phyloP scores from a whole-genome alignment of 2,888 invertebrate genomes.

The Orthonevra nobilis region DNA sequence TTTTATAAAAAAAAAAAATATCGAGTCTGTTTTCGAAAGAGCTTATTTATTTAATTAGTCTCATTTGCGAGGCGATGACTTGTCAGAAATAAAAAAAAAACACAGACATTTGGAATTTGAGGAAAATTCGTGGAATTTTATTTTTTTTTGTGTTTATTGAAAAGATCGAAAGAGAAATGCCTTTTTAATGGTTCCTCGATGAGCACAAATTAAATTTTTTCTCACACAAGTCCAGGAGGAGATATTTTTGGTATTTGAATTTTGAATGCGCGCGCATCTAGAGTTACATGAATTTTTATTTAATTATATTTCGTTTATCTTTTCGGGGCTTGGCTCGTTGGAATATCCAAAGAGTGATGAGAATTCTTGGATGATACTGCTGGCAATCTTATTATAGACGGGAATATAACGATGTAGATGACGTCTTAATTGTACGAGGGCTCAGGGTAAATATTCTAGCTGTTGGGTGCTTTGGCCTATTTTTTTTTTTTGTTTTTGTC shows the following conservation, averaged over 20 bases:
- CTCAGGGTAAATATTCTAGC: conserved; percentile 25
- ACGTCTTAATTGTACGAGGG: conserved; percentile 36
- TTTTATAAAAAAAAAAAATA: conserved; percentile 5
- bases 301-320: conserved; percentile 27
- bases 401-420: neutral
- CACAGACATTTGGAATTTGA: no score
- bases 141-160: no score
- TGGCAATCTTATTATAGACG: conserved; percentile 48
- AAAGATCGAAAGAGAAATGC: neutral
- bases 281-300: conserved; percentile 72
- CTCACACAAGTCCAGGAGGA: conserved; percentile 41
- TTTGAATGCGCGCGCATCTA: conserved; percentile 77
- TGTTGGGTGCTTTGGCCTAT: conserved; percentile 34
- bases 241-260: conserved; percentile 71
- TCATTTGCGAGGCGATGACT: neutral
- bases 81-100: neutral
- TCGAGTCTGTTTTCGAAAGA: conserved; percentile 5
- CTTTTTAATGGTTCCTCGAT: conserved; percentile 38
- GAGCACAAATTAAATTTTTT: conserved; percentile 17
- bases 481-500: neutral
- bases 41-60: conserved; percentile 1
- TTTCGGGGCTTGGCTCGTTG: conserved; percentile 28
- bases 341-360: conserved; percentile 57
- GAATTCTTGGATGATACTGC: conserved; percentile 15
- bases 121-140: no score